Percentiles rank a stretch among this genome's conserved stretches.
phyloP scores from a whole-genome alignment of 2,113 vertebrate species.

The Serilophus lunatus region DNA sequence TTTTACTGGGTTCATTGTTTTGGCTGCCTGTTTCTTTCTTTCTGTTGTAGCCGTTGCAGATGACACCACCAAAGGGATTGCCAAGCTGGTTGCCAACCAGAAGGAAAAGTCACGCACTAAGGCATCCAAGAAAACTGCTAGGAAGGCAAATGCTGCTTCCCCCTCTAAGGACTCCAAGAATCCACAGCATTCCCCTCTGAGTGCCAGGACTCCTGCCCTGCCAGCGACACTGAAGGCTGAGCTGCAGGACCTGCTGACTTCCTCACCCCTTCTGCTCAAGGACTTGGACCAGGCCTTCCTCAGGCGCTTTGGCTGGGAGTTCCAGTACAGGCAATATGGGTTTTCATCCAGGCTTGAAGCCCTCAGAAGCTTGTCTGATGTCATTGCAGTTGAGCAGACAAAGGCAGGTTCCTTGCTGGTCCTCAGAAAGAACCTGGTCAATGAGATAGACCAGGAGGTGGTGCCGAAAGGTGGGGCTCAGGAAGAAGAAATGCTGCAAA shows the following conservation, averaged over 20 bases:
- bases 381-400: conserved; percentile 76
- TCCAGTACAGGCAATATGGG: conserved; percentile 78
- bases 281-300: conserved; percentile 79
- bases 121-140: background rate
- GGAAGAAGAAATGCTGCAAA: too few species aligned
- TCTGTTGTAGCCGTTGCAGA: conserved; percentile 77
- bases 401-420: conserved; percentile 79
- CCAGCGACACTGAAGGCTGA: conserved; percentile 81
- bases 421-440: conserved; percentile 59
- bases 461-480: background rate
- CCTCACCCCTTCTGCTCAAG: conserved; percentile 78
- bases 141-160: background rate
- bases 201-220: conserved; percentile 61
- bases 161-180: background rate
- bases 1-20: background rate
- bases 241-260: conserved; percentile 79
- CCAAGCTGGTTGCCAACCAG: conserved; percentile 83
- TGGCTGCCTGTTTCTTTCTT: background rate
- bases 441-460: background rate
- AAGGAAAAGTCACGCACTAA: conserved; percentile 9
- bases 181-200: conserved; percentile 47
- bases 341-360: conserved; percentile 85
- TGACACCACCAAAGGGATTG: conserved; percentile 80
- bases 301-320: conserved; percentile 75
- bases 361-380: conserved; percentile 73